Percentiles rank a stretch among this genome's conserved stretches.
phyloP scores from a whole-genome alignment of 2,113 vertebrate genomes.

The Choloepus hoffmanni region DNA sequence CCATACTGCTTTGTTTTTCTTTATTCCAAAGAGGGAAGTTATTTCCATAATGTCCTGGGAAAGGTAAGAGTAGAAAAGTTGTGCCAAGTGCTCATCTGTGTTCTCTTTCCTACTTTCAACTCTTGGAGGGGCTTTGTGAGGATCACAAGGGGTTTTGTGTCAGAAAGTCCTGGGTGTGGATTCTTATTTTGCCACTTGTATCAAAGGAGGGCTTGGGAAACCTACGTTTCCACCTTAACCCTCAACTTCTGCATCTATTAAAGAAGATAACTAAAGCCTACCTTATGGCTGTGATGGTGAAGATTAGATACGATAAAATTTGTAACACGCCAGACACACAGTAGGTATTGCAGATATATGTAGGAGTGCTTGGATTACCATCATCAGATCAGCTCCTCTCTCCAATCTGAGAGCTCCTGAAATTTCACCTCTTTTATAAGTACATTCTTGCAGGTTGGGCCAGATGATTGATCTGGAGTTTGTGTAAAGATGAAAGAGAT shows the following conservation, averaged over 20 bases:
- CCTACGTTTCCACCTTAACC: neutral
- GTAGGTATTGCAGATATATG: neutral
- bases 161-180: neutral
- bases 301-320: neutral
- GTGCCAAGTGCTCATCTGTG: neutral
- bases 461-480: neutral
- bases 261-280: neutral
- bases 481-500: neutral
- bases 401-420: neutral
- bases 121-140: neutral
- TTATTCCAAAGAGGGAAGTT: conserved; percentile 34
- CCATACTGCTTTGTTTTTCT: conserved; percentile 43
- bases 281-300: neutral
- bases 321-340: neutral
- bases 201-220: neutral
- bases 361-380: neutral
- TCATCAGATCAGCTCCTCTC: neutral
- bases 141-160: neutral
- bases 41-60: conserved; percentile 27
- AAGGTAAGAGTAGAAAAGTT: neutral
- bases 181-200: neutral
- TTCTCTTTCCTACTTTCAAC: neutral
- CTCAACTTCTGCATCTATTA: neutral
- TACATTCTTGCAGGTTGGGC: neutral
- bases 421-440: neutral